Evolutionary conservation across 2,113 vertebrate genomes (phyloP), one percentile per base, ranked within the genome.

Genomic region (Phalacrocorax pelagicus): DNA sequence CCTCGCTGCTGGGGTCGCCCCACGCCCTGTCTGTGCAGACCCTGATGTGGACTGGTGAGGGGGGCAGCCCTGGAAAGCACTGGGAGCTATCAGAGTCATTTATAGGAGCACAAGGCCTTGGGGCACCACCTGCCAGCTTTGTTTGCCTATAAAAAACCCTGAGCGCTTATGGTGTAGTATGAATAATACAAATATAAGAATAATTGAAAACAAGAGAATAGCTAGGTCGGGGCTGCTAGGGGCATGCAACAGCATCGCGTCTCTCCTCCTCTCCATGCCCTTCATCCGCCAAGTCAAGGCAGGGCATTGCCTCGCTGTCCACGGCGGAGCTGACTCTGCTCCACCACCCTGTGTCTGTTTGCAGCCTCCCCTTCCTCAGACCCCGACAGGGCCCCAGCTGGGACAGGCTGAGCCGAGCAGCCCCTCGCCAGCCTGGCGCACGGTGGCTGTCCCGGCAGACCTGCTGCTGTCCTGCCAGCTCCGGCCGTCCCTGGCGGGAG

Each of bases 31-130:
- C 26, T 8, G 19, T 26, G 70, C 1, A 3, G 19, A 54, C 24
- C 47, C 44, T 2, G 0, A 5, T 13, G 26, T 0, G 16, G 40
- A 63, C 21, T 1, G 5, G 40, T 2, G 8, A 11, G 34, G 8
- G 4, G 24, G 17, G 21, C 6, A 47, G 52, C 22, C 10, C 61
- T 49, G 72, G 62, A 26, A 55, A 61, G 42, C 27, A 10, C 42
- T 34, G 51, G 72, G 51, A 75, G 74, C 32, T 61, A 7, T 23
- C 32, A 18, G 91, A 65, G 72, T 44, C 21, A 1, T 36, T 78
- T 67, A 11, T 52, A 44, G 51, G 55, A 66, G 65, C 5, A 3
- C n/a, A 55, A 59, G 6, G 3, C 81, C 77, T 66, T 6, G 3
- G 51, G 65, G 66, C 75, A 66, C 17, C 36, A 12, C 62, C 69